A percentile compares a stretch with the other conserved stretches of the same genome.
These are phyloP conservation scores for Phallusia fumigata DNA, from an alignment of 23 tunicate species.

Conservation along the genomic window DNA sequence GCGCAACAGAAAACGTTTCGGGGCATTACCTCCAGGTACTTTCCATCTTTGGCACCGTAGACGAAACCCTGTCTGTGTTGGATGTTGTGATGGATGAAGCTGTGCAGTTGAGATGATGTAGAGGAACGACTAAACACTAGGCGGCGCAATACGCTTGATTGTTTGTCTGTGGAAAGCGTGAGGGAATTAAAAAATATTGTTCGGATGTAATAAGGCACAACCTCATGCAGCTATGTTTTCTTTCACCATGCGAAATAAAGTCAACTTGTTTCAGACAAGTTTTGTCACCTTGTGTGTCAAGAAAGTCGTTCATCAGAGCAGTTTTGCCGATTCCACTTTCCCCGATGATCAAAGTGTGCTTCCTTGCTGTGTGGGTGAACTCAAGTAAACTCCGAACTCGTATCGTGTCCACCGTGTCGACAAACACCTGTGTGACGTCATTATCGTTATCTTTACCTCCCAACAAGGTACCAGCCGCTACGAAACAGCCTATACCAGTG, in stretches of 20 bases:
- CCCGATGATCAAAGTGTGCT: slow-evolving; percentile 79
- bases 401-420: slow-evolving; percentile 90
- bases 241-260: too few species aligned
- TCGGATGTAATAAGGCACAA: too few species aligned
- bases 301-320: slow-evolving; percentile 71
- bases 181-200: too few species aligned
- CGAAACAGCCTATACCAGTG: too few species aligned
- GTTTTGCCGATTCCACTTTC: slow-evolving; percentile 90
- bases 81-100: slow-evolving; percentile 75
- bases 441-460: too few species aligned
- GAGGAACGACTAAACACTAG: slow-evolving; percentile 85
- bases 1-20: neutral
- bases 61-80: slow-evolving; percentile 95
- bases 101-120: slow-evolving; percentile 85
- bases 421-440: slow-evolving; percentile 61
- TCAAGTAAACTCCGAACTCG: slow-evolving; percentile 78
- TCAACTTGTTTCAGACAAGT: too few species aligned
- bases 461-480: too few species aligned
- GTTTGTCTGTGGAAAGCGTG: slow-evolving; percentile 51
- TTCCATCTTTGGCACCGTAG: slow-evolving; percentile 89
- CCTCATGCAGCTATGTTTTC: too few species aligned
- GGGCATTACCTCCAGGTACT: slow-evolving; percentile 58
- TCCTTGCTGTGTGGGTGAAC: slow-evolving; percentile 58
- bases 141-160: slow-evolving; percentile 52
- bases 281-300: slow-evolving; percentile 78